These are phyloP conservation scores for Eilema caniola DNA, from an alignment of 2,888 invertebrate species.

Conservation along the genomic window DNA sequence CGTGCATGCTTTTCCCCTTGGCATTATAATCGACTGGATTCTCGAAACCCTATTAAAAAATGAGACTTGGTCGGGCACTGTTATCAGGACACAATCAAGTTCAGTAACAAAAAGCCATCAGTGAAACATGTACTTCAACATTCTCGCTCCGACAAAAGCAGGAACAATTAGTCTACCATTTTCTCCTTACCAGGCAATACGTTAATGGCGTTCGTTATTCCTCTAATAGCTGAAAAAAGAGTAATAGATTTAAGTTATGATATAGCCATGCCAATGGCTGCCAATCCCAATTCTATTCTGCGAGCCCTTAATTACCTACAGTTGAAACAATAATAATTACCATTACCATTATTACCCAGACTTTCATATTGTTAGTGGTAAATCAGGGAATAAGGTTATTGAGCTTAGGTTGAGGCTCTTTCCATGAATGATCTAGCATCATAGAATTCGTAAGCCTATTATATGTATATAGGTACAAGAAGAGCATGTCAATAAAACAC, in stretches of 20 bases:
- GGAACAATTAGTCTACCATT: not conserved
- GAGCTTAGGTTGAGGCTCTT: not conserved
- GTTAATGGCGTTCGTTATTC: too few relatives aligned
- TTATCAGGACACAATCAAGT: not conserved
- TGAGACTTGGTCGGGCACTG: not conserved
- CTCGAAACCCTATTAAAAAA: not conserved
- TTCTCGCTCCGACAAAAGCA: not conserved
- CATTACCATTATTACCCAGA: not conserved
- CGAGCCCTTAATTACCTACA: not conserved
- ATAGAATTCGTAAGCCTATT: not conserved
- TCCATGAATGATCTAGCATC: not conserved
- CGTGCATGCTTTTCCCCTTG: not conserved
- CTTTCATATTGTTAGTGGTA: not conserved
- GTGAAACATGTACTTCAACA: too few relatives aligned
- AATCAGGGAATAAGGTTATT: conserved; percentile 5
- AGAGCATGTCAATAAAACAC: conserved; percentile 44
- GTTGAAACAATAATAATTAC: too few relatives aligned
- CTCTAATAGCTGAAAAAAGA: not conserved
- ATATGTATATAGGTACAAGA: conserved; percentile 26
- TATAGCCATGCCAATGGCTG: too few relatives aligned
- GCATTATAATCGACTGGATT: not conserved
- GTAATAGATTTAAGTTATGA: not conserved
- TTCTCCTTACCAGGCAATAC: not conserved
- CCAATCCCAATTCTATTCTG: not conserved
- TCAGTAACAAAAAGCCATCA: not conserved